A percentile compares a stretch with the other conserved stretches of the same genome.
phyloP scores from a whole-genome alignment of 2,888 invertebrate species.

The Pyrocoelia pectoralis region DNA sequence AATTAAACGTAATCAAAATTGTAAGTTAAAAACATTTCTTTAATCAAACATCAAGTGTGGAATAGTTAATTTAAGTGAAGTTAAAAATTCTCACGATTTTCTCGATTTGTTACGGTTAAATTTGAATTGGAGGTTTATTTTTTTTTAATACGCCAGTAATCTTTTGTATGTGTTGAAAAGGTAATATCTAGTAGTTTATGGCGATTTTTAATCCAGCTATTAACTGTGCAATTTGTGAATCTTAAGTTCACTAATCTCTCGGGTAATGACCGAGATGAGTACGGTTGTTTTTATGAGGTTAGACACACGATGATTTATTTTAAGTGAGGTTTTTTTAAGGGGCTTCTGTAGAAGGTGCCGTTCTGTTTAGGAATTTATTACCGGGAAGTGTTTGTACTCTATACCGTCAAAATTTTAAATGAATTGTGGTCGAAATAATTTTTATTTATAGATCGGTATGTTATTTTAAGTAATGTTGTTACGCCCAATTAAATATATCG shows the following conservation, averaged over 20 bases:
- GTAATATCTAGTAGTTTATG: background rate
- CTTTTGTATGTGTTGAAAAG: background rate
- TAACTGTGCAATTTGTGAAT: constrained; percentile 6
- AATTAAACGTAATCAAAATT: too few species aligned
- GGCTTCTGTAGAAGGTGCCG: constrained; percentile 18
- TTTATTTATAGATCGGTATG: background rate
- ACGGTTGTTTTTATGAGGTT: constrained; percentile 23
- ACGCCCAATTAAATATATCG: background rate
- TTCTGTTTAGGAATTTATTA: constrained; percentile 20
- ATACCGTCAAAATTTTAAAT: background rate
- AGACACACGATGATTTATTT: constrained; percentile 29
- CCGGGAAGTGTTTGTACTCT: constrained; percentile 14
- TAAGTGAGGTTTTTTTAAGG: constrained; percentile 15
- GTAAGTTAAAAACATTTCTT: too few species aligned
- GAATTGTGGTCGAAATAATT: background rate
- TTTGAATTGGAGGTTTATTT: too few species aligned
- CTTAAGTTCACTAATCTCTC: constrained; percentile 26
- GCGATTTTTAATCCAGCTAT: background rate
- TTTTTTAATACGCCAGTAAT: too few species aligned
- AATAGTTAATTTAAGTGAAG: too few species aligned
- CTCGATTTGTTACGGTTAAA: too few species aligned
- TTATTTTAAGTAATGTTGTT: background rate
- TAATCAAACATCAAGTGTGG: too few species aligned
- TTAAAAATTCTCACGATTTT: too few species aligned
- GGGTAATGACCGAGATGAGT: constrained; percentile 29